phyloP scores from a whole-genome alignment of 2,113 vertebrate species.

The Menidia beryllina region DNA sequence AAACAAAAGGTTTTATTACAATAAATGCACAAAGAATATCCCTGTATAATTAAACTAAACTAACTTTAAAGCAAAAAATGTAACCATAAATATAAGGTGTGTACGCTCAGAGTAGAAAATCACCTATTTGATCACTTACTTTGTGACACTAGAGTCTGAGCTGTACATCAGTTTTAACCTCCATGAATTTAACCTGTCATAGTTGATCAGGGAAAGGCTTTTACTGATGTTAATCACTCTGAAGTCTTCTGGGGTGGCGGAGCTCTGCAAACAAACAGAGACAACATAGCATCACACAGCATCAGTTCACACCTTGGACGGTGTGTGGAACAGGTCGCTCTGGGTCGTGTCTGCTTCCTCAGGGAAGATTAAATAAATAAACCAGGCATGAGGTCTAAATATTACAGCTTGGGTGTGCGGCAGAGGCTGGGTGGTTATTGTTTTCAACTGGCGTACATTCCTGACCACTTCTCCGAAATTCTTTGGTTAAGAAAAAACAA shows the following conservation, averaged over 20 bases:
- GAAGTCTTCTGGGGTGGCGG: conserved; percentile 89
- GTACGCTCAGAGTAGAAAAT: no score
- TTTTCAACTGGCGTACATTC: conserved; percentile 3
- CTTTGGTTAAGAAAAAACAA: background rate
- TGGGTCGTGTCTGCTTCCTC: conserved; percentile 25
- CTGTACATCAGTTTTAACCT: conserved; percentile 91
- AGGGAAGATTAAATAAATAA: conserved; percentile 34
- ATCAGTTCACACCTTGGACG: conserved; percentile 22
- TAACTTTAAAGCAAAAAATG: background rate
- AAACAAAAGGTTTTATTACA: background rate
- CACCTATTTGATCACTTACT: conserved; percentile 81
- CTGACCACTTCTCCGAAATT: conserved; percentile 1
- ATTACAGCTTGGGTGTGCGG: conserved; percentile 3
- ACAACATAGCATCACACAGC: conserved; percentile 34
- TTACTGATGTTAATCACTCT: conserved; percentile 87
- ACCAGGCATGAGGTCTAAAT: conserved; percentile 11
- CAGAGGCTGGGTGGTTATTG: background rate
- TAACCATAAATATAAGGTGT: background rate
- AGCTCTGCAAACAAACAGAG: conserved; percentile 83
- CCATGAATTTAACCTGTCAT: conserved; percentile 91
- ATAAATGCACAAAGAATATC: background rate
- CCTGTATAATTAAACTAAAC: background rate
- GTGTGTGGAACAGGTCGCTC: conserved; percentile 2
- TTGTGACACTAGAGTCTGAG: conserved; percentile 88
- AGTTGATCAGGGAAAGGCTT: conserved; percentile 90